Conservation (phyloP, 2,888 invertebrate species). For the Scelioninae gen. 2 region DNA sequence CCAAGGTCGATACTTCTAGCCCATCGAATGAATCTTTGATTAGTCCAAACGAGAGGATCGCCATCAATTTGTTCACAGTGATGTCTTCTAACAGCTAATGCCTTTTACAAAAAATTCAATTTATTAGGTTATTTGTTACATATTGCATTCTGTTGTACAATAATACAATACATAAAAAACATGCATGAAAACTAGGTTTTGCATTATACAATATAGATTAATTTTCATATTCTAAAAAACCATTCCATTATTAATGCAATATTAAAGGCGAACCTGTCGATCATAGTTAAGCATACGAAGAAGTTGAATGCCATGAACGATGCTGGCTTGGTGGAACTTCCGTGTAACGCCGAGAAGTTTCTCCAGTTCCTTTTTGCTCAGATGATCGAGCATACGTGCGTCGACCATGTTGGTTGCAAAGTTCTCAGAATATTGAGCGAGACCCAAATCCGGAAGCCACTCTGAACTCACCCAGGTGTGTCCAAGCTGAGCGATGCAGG, state of each 20-base stretch:
- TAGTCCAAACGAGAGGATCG: slow-evolving; percentile 97
- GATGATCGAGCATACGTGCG: slow-evolving; percentile 93
- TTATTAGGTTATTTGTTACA: background rate
- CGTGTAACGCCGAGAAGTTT: slow-evolving; percentile 94
- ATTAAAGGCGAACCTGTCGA: slow-evolving; percentile 80
- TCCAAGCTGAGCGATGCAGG: slow-evolving; percentile 89
- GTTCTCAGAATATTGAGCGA: slow-evolving; percentile 91
- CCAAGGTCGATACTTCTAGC: slow-evolving; percentile 93
- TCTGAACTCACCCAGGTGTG: slow-evolving; percentile 96
- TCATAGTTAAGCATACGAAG: slow-evolving; percentile 95
- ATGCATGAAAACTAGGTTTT: background rate
- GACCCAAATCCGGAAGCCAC: slow-evolving; percentile 93
- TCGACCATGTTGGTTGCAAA: slow-evolving; percentile 94
- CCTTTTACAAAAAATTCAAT: slow-evolving; percentile 76
- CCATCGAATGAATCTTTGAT: slow-evolving; percentile 95
- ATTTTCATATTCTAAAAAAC: slow-evolving; percentile 1
- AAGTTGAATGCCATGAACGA: slow-evolving; percentile 94
- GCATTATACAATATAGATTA: background rate
- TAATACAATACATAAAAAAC: slow-evolving; percentile 9
- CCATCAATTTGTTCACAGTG: slow-evolving; percentile 92
- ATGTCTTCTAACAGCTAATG: slow-evolving; percentile 89
- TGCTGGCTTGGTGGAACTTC: slow-evolving; percentile 95
- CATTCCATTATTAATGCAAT: slow-evolving; percentile 4
- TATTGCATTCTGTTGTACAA: background rate
- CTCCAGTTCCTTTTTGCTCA: slow-evolving; percentile 95